Base-by-base conservation (phyloP, 2,888 invertebrate species). In the Cheilosia impressa region DNA sequence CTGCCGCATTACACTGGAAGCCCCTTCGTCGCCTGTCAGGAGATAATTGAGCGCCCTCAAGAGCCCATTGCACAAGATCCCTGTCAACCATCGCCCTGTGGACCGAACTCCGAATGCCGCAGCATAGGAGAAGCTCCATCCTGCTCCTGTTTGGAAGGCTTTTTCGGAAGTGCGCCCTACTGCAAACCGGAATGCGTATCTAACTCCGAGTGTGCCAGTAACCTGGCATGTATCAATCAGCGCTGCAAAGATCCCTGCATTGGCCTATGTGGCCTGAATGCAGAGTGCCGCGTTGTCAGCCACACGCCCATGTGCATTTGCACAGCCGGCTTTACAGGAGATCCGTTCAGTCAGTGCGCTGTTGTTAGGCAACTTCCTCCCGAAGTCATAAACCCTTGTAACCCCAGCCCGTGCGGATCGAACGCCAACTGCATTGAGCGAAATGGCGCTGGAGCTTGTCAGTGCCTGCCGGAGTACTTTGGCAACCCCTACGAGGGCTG, bases 401-500 rank as follows among this genome's bases (percentile, higher is more conserved):
- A 93, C 43, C 95, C 95, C 19, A 95, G 95, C 17, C 95, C 96
- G 6, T 96, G 96, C 89, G 96, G 96, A 3, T 91, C 95, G 1
- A 96, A 96, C 89, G 95, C 96, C 7, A 92, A 94, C 87, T 96
- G 96, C 89, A 93, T 93, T 88, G 95, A 95, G 92, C 94, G 94
- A 89, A 95, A 95, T 89, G 94, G 94, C 73, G 95, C 95, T 7
- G 96, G 96, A 31, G 93, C 96, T 1, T 96, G 96, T 89, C 93
- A 93, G 80, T 96, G 96, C 89, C 92, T 94, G 62, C 93, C 95
- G 58, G 95, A 94, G 85, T 95, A 95, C 90, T 94, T 95, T 88
- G 97, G 97, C 81, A 95, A 96, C 91, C 96, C 96, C 34, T 95
- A 96, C 88, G 95, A 95, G 92, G 95, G 95, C 24, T 96, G 96